Percentiles rank a stretch among this genome's conserved stretches.
Conservation (phyloP, 2,113 vertebrate genomes). For the Odobenus rosmarus region DNA sequence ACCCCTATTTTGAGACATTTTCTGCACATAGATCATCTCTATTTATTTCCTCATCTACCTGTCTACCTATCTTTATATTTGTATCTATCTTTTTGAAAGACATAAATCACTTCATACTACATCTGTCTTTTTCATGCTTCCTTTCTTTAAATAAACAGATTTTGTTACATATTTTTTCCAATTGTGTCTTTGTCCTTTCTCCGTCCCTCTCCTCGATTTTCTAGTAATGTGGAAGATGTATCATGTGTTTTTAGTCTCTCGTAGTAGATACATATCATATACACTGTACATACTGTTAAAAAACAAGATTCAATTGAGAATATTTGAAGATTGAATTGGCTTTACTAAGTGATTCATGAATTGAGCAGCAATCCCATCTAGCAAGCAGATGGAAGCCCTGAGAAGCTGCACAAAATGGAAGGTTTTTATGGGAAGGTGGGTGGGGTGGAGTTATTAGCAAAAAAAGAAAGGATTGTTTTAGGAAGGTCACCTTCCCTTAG, state of each 20-base stretch:
- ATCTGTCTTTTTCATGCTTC: neutral
- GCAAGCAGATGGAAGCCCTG: neutral
- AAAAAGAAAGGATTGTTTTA: neutral
- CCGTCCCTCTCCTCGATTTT: neutral
- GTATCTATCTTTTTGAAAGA: neutral
- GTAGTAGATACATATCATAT: neutral
- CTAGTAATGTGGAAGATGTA: neutral
- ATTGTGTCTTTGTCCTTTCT: neutral
- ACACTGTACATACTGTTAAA: neutral
- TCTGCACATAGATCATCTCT: neutral
- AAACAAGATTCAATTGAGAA: neutral
- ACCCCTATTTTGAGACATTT: neutral
- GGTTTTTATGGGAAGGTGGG: neutral
- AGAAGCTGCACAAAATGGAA: neutral
- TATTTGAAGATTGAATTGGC: neutral
- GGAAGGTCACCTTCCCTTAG: neutral
- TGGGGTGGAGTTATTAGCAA: neutral
- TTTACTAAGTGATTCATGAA: neutral
- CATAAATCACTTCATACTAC: neutral
- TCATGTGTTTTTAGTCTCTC: neutral
- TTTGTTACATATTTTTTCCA: neutral
- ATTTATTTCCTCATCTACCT: neutral
- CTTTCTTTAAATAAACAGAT: neutral
- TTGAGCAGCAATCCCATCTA: neutral
- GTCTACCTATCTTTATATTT: neutral